A percentile compares a stretch with the other conserved stretches of the same genome.
Conservation (phyloP, 2,888 invertebrate genomes). For the Chloroclysta siterata region DNA sequence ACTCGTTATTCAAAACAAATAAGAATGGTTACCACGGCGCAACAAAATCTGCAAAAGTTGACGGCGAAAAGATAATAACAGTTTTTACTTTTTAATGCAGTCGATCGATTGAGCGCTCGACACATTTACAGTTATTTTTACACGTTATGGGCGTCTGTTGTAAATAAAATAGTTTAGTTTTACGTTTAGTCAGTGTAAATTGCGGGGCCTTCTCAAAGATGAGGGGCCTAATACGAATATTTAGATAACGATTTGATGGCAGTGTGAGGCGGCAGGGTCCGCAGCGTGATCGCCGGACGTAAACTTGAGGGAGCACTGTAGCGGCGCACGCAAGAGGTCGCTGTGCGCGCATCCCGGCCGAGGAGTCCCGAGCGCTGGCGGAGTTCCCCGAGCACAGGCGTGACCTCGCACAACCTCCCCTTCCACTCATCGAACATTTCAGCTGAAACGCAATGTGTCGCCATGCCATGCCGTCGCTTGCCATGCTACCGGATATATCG, state of each 20-base stretch:
- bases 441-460: slow-evolving; percentile 73
- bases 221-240: slow-evolving; percentile 70
- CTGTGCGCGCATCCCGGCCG: slow-evolving; percentile 71
- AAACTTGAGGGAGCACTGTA: slow-evolving; percentile 69
- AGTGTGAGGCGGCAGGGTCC: slow-evolving; percentile 77
- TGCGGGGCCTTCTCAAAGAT: slow-evolving; percentile 68
- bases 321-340: slow-evolving; percentile 77
- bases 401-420: slow-evolving; percentile 81
- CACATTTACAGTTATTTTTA: slow-evolving; percentile 63
- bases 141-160: slow-evolving; percentile 55
- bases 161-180: slow-evolving; percentile 46
- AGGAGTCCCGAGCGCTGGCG: slow-evolving; percentile 60
- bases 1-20: slow-evolving; percentile 59
- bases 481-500: slow-evolving; percentile 51
- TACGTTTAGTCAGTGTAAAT: slow-evolving; percentile 55
- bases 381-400: slow-evolving; percentile 72
- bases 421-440: slow-evolving; percentile 72
- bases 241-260: slow-evolving; percentile 78
- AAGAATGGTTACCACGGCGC: slow-evolving; percentile 61
- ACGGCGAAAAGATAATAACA: slow-evolving; percentile 75
- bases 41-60: slow-evolving; percentile 72
- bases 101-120: slow-evolving; percentile 78
- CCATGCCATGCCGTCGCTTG: slow-evolving; percentile 53
- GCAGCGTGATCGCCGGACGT: slow-evolving; percentile 77
- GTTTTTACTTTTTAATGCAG: slow-evolving; percentile 78